Conservation (phyloP, 2,797 vertebrate genomes). For the Gorsachius magnificus region DNA sequence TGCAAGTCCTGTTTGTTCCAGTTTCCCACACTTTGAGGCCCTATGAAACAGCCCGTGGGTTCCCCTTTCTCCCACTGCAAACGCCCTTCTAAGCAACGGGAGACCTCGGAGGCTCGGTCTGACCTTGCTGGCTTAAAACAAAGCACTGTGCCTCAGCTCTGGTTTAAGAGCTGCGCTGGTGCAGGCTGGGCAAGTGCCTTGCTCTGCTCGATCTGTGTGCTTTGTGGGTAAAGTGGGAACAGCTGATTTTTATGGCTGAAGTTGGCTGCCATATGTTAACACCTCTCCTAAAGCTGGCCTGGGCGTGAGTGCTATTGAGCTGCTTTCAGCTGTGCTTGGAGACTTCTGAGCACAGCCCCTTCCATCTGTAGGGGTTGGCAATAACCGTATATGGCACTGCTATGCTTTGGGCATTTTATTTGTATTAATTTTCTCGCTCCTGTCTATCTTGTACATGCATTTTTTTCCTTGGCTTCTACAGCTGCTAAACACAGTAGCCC, state of each 20-base stretch:
- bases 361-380: neutral
- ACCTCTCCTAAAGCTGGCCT: neutral
- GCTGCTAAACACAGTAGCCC: neutral
- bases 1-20: neutral
- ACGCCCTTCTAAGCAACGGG: rapidly evolving
- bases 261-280: neutral
- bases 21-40: neutral
- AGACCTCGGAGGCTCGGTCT: neutral
- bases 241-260: neutral
- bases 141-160: neutral
- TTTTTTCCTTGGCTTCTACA: neutral
- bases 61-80: neutral
- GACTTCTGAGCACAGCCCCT: neutral
- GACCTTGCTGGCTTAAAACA: neutral
- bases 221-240: neutral
- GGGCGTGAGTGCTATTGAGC: neutral
- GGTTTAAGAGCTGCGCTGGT: neutral
- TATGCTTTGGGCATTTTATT: neutral
- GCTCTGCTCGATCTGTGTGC: neutral
- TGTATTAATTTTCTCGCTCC: neutral
- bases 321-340: neutral
- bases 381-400: neutral
- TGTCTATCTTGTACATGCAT: neutral
- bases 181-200: neutral
- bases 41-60: neutral